These are phyloP conservation scores for Glomeris maerens DNA, from an alignment of 1,140 invertebrate genomes.

Conservation along the genomic window DNA sequence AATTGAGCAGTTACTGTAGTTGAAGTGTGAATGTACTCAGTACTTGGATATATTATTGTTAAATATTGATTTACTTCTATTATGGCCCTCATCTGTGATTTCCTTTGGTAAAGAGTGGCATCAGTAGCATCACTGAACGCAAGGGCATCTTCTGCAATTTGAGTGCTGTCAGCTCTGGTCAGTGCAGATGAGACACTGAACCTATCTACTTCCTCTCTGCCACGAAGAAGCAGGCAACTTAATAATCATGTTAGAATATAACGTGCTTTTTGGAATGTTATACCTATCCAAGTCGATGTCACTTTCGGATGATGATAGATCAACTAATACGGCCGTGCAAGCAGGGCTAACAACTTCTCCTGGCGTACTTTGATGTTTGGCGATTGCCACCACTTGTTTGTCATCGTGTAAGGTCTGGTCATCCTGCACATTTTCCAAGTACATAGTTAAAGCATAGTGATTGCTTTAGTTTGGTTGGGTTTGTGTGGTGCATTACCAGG, in stretches of 20 bases:
- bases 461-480: not conserved
- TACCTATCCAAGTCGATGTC: conserved; percentile 24
- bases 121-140: conserved; percentile 35
- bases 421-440: not conserved
- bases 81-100: conserved; percentile 44
- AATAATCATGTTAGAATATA: conserved; percentile 7
- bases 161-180: conserved; percentile 22
- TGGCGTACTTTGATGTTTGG: conserved; percentile 40
- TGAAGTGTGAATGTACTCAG: not conserved
- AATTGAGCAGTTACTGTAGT: not conserved
- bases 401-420: not conserved
- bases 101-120: conserved; percentile 39
- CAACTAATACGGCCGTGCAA: conserved; percentile 12
- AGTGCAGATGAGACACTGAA: conserved; percentile 26
- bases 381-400: conserved; percentile 30
- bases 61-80: conserved; percentile 35
- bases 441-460: conserved; percentile 1
- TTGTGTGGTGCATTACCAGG: conserved; percentile 21
- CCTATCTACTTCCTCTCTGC: conserved; percentile 25
- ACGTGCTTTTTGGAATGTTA: not conserved
- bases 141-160: conserved; percentile 28
- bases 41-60: not conserved
- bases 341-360: conserved; percentile 44
- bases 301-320: conserved; percentile 22
- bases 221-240: conserved; percentile 13